Evolutionary conservation across 2,113 vertebrate genomes (phyloP).

Genomic region (Cariama cristata): DNA sequence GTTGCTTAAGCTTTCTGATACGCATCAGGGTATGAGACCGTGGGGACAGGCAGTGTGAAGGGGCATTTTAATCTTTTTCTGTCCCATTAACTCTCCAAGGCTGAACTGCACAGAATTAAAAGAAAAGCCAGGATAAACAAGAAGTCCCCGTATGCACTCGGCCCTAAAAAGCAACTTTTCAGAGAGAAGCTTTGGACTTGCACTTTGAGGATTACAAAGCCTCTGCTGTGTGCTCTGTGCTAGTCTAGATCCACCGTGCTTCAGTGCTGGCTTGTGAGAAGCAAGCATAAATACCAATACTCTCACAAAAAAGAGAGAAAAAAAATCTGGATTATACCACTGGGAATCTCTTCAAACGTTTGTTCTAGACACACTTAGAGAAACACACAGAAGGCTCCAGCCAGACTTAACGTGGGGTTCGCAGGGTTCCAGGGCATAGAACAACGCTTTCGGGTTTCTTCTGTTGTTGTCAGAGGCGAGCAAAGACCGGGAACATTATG

Average conservation of each 20-base stretch:
- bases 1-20: constrained; percentile 19
- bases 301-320: not conserved
- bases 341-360: constrained; percentile 42
- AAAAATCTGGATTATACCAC: not conserved
- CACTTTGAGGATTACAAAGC: constrained; percentile 51
- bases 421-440: not conserved
- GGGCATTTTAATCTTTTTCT: constrained; percentile 48
- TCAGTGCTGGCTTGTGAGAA: not conserved
- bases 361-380: not conserved
- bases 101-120: not conserved
- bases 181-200: constrained; percentile 10
- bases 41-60: not conserved
- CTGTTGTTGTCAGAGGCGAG: not conserved
- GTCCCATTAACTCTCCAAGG: constrained; percentile 36
- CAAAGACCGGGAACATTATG: not conserved
- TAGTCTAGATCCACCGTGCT: not conserved
- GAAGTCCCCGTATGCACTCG: not conserved
- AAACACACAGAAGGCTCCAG: not conserved
- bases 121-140: constrained; percentile 50
- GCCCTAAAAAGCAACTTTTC: constrained; percentile 31
- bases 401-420: not conserved
- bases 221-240: not conserved
- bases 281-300: not conserved
- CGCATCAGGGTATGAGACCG: not conserved
- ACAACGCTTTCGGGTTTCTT: not conserved